phyloP scores from a whole-genome alignment of 37 sponge, comb jelly and placozoan species.

The Chondrilla cf. caribensis region DNA sequence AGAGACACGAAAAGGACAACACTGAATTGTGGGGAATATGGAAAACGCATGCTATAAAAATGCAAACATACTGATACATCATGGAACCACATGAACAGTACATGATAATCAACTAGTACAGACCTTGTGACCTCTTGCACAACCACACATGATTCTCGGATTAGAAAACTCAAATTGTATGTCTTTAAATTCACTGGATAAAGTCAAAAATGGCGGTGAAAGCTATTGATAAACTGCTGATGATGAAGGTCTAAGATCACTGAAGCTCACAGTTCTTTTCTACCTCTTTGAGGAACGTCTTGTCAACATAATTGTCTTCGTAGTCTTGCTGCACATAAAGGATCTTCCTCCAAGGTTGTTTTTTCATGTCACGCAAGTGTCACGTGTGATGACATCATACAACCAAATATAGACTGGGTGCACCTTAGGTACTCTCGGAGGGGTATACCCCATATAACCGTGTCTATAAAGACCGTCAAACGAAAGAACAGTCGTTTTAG shows the following conservation, averaged over 20 bases:
- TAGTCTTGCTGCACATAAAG: slow-evolving; percentile 61
- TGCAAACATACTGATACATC: too few relatives aligned
- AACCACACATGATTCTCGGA: slow-evolving; percentile 19
- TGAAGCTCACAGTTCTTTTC: slow-evolving; percentile 72
- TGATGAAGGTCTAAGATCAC: too few relatives aligned
- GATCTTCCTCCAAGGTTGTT: slow-evolving; percentile 61
- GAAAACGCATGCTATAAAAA: too few relatives aligned
- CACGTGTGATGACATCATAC: neutral
- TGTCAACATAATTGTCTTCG: slow-evolving; percentile 82
- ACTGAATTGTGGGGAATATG: too few relatives aligned
- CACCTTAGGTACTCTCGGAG: neutral
- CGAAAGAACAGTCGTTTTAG: too few relatives aligned
- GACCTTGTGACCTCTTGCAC: slow-evolving; percentile 42
- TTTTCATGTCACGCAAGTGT: neutral
- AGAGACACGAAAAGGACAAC: slow-evolving; percentile 14
- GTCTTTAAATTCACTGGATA: slow-evolving; percentile 23
- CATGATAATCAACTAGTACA: neutral
- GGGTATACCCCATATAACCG: too few relatives aligned
- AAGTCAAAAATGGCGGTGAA: neutral
- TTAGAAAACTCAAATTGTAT: neutral
- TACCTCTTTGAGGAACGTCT: slow-evolving; percentile 56
- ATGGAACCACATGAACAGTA: too few relatives aligned
- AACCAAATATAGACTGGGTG: neutral
- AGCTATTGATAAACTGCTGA: too few relatives aligned
- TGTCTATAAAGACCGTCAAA: too few relatives aligned